These are phyloP conservation scores for Perdita meconis DNA, from an alignment of 2,888 invertebrate genomes.

Conservation along the genomic window DNA sequence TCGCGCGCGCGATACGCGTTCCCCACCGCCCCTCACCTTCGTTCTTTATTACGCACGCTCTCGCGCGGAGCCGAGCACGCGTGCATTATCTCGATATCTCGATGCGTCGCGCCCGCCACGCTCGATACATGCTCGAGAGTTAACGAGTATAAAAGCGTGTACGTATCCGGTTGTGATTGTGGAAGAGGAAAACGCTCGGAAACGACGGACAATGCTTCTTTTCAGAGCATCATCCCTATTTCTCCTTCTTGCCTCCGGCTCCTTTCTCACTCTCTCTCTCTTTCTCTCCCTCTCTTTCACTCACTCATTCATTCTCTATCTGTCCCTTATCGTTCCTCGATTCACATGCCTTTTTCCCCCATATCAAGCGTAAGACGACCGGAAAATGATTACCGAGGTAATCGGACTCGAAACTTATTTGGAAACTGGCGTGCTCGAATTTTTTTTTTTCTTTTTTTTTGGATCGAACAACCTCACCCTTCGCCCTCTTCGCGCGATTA, in stretches of 20 bases:
- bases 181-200: constrained; percentile 56
- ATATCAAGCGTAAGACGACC: background rate
- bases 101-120: constrained; percentile 23
- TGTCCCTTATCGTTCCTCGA: background rate
- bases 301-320: background rate
- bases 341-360: constrained; percentile 3
- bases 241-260: background rate
- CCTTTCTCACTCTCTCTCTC: background rate
- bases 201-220: constrained; percentile 60
- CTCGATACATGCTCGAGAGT: constrained; percentile 45
- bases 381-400: background rate
- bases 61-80: constrained; percentile 29
- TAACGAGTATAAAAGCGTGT: constrained; percentile 49
- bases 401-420: constrained; percentile 24
- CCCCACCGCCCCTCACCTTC: constrained; percentile 16
- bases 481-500: constrained; percentile 32
- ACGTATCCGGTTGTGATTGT: constrained; percentile 34
- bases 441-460: background rate
- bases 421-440: background rate
- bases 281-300: background rate
- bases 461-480: constrained; percentile 49
- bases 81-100: constrained; percentile 54
- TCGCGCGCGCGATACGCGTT: constrained; percentile 17
- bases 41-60: constrained; percentile 36
- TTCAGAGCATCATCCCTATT: constrained; percentile 44